phyloP scores from a whole-genome alignment of 2,797 vertebrate genomes.

The Pithecia hirsuta region DNA sequence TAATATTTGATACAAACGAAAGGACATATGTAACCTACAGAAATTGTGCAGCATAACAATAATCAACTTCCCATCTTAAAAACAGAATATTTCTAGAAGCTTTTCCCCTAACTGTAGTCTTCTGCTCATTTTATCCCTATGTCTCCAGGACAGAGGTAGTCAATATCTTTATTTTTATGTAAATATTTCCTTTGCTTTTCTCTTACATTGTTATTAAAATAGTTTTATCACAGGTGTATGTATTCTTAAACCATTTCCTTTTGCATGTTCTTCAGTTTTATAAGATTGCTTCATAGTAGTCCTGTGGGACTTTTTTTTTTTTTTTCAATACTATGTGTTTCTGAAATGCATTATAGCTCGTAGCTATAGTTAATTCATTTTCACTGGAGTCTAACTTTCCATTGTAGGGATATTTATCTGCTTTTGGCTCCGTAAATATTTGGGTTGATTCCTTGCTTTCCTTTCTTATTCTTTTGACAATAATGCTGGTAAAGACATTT shows the following conservation, averaged over 20 bases:
- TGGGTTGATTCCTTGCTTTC: neutral
- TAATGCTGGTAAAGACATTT: neutral
- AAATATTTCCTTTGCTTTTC: neutral
- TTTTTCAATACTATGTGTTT: neutral
- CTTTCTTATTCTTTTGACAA: neutral
- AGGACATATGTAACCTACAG: neutral
- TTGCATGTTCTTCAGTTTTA: neutral
- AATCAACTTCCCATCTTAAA: neutral
- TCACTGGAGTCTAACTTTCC: neutral
- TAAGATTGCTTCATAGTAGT: neutral
- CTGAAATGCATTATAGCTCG: neutral
- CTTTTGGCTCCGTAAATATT: neutral
- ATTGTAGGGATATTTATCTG: neutral
- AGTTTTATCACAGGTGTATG: neutral
- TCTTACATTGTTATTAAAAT: neutral
- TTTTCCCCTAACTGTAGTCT: neutral
- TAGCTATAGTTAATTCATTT: neutral
- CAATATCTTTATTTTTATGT: neutral
- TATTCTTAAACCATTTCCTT: neutral
- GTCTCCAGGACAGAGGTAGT: neutral
- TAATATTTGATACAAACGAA: neutral
- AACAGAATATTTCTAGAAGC: neutral
- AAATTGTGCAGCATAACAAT: neutral
- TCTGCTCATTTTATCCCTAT: neutral
- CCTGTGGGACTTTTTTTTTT: neutral